Evolutionary conservation across 2,888 invertebrate species (phyloP), one percentile per base, ranked within the genome.

Genomic region (Drosophila pseudotakahashii): DNA sequence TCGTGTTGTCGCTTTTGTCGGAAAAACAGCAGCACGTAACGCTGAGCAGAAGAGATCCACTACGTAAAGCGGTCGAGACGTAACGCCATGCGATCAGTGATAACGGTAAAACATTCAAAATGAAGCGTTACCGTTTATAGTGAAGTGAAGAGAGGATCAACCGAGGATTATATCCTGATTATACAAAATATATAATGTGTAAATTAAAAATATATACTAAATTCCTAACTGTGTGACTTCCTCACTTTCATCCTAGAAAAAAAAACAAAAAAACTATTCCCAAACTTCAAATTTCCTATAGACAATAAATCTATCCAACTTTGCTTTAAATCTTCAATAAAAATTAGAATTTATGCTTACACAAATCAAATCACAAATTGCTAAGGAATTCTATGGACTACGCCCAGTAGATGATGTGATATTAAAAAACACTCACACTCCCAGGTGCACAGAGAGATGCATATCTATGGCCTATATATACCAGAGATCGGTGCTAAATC

Each of bases 1-100:
- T 89, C 88, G 88, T 88, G 89, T 89, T 81, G 86, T 83, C 81
- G 84, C 79, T 81, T 32, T 47, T 86, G 85, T 81, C 85, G 82
- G 76, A 72, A 66, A 76, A 69, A 59, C 68, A 52, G 57, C 73
- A 58, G 58, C 51, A 63, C 71, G 55, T 70, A 50, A 59, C 52
- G 60, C 59, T 30, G 58, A 51, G 48, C 51, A 50, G 47, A 59
- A 41, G 52, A 52, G 42, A 50, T 48, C 47, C 45, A 55, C 34
- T 47, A 70, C 68, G 66, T 53, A 63, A 66, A 48, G 34, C 47
- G 52, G 16, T 51, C 64, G 57, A 60, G 39, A 58, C 54, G 55
- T 74, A 69, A 63, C 58, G 62, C 48, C 23, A 64, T 53, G 54
- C 53, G 44, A 61, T 55, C 47, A 32, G 60, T 71, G 70, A 71